Evolutionary conservation across 2,888 invertebrate genomes (phyloP), one percentile per base, ranked within the genome.

Genomic region (Ischnus inquisitorius): DNA sequence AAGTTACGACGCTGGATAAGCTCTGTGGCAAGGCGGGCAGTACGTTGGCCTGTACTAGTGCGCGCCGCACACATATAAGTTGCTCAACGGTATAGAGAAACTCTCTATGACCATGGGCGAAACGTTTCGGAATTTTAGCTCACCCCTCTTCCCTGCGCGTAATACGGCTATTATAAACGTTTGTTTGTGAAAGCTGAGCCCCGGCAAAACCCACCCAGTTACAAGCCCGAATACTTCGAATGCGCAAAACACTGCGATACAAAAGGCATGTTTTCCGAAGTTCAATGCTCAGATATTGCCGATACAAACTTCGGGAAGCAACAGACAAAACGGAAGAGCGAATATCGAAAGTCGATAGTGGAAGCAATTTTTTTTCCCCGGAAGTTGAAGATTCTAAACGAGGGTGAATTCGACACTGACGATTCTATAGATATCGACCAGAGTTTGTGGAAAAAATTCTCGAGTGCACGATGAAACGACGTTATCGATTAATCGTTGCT

Each of bases 1-100:
- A 84, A 84, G 81, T 84, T 84, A 84, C 81, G 84, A 81, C 64
- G 75, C 16, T 79, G 78, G 84, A 84, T 84, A 84, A 84, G 84
- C 84, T 79, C 79, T 65, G 75, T 75, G 81, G 75, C 75, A 75
- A 78, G 81, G 75, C 78, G 78, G 22, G 10, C 75, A 16, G 69
- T 71, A 62, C 84, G 71, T 71, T 78, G 71, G 81, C 51, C 69
- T 71, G 51, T 76, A 81, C 78, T 48, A 84, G 78, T 84, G 84
- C 46, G 28, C 34, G 78, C 64, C 68, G 54, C 68, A 78, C 72
- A 82, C 46, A 72, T 60, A 60, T 60, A 28, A 60, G 14, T 28
- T 60, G 14, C n/a, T 4, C 14, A 14, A 5, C 25, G 60, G 5
- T n/a, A 14, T 5, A 2, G 12, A n/a, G 60, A 60, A 25, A 14